Percentiles rank a stretch among this genome's conserved stretches.
Evolutionary conservation across 1,140 invertebrate species (phyloP).

Genomic region (Drosophila pseudoananassae): DNA sequence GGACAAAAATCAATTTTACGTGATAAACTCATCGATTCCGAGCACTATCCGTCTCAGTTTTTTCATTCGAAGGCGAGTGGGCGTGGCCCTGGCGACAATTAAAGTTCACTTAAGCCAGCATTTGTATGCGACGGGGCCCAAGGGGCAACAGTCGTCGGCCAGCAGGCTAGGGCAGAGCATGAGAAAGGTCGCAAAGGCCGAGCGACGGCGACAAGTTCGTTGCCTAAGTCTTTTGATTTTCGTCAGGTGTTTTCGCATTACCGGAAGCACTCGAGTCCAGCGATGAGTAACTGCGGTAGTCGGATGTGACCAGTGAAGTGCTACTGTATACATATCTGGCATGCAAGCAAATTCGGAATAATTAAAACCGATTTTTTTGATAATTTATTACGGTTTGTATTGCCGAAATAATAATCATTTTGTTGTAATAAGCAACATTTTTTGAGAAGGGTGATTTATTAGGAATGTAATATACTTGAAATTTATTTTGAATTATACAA

Average conservation of each 20-base stretch:
- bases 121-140: conserved; percentile 27
- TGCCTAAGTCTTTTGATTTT: conserved; percentile 74
- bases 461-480: not conserved
- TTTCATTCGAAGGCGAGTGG: conserved; percentile 20
- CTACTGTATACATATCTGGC: conserved; percentile 16
- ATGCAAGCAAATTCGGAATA: not conserved
- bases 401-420: not conserved
- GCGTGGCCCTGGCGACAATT: conserved; percentile 40
- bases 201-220: conserved; percentile 56
- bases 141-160: not conserved
- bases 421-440: no score
- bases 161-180: conserved; percentile 5
- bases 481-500: not conserved
- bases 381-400: conserved; percentile 24
- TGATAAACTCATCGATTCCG: conserved; percentile 40
- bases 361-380: conserved; percentile 2
- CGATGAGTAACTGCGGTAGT: conserved; percentile 39
- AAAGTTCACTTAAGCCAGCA: conserved; percentile 48
- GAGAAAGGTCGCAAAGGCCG: conserved; percentile 52
- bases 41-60: conserved; percentile 7
- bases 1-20: conserved; percentile 41
- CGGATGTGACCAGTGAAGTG: conserved; percentile 36
- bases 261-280: conserved; percentile 55
- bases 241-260: conserved; percentile 34
- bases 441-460: not conserved